Evolutionary conservation across 2,888 invertebrate species (phyloP).

Genomic region (Microchrysa polita): DNA sequence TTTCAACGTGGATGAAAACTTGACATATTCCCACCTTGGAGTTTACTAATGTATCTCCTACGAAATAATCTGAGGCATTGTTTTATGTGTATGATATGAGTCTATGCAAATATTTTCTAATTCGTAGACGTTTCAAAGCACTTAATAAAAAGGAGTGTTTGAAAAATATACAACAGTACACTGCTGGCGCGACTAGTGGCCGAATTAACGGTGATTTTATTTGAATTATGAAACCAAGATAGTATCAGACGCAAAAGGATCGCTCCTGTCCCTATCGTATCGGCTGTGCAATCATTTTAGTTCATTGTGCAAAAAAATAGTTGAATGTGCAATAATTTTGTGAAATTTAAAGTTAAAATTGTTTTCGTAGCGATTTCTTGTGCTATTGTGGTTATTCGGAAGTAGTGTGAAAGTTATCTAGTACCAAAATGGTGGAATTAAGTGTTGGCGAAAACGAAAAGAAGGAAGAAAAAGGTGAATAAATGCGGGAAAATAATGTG

Average conservation of each 20-base stretch:
- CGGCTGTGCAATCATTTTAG: no score
- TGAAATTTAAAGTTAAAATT: no score
- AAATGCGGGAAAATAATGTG: no score
- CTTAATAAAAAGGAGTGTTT: slow-evolving; percentile 26
- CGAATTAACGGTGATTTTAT: not conserved
- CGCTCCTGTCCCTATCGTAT: no score
- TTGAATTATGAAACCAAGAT: no score
- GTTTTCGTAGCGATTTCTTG: no score
- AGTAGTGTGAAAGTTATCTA: not conserved
- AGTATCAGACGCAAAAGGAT: no score
- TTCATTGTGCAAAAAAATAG: no score
- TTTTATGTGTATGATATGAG: slow-evolving; percentile 25
- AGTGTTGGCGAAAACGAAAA: not conserved
- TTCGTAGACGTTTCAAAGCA: not conserved
- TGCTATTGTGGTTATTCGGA: no score
- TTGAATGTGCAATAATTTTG: no score
- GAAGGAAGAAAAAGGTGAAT: slow-evolving; percentile 31
- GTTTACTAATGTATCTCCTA: not conserved
- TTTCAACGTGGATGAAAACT: no score
- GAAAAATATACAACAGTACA: not conserved
- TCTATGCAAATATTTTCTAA: slow-evolving; percentile 29
- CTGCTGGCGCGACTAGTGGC: not conserved
- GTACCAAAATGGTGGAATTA: slow-evolving; percentile 24
- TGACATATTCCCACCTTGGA: no score
- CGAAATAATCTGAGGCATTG: slow-evolving; percentile 1